These are phyloP conservation scores for Babylonia areolata DNA, from an alignment of 1,140 invertebrate genomes.

Conservation along the genomic window DNA sequence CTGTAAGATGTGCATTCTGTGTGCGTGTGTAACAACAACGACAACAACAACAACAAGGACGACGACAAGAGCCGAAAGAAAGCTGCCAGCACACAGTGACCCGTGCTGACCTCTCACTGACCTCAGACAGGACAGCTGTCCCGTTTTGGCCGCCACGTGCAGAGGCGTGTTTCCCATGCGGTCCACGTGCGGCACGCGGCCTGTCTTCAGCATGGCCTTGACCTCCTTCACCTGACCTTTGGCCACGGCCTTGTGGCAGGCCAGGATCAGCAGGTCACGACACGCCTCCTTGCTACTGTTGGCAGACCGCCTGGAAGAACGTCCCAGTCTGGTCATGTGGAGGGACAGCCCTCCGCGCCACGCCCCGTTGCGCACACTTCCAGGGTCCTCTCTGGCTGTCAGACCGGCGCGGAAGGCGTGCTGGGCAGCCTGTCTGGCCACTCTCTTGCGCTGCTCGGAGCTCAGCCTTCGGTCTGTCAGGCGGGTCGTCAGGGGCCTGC, in stretches of 20 bases:
- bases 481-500: too few relatives aligned
- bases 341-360: neutral
- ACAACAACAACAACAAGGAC: too few relatives aligned
- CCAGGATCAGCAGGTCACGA: conserved; percentile 39
- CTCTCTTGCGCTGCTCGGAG: conserved; percentile 28
- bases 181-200: conserved; percentile 42
- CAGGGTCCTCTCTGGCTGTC: neutral
- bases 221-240: conserved; percentile 39
- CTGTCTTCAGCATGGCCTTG: conserved; percentile 45
- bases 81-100: too few relatives aligned
- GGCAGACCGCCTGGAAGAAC: conserved; percentile 5
- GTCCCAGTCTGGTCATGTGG: neutral
- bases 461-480: conserved; percentile 35
- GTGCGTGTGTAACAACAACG: too few relatives aligned
- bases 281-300: conserved; percentile 30
- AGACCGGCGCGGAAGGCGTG: neutral
- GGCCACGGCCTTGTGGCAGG: conserved; percentile 45
- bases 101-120: too few relatives aligned
- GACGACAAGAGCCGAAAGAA: too few relatives aligned
- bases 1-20: too few relatives aligned
- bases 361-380: neutral
- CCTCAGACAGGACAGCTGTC: too few relatives aligned
- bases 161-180: too few relatives aligned
- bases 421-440: conserved; percentile 19
- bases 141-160: too few relatives aligned